Percentiles rank a stretch among this genome's conserved stretches.
phyloP scores from a whole-genome alignment of 1,140 invertebrate genomes.

The Microplitis demolitor region DNA sequence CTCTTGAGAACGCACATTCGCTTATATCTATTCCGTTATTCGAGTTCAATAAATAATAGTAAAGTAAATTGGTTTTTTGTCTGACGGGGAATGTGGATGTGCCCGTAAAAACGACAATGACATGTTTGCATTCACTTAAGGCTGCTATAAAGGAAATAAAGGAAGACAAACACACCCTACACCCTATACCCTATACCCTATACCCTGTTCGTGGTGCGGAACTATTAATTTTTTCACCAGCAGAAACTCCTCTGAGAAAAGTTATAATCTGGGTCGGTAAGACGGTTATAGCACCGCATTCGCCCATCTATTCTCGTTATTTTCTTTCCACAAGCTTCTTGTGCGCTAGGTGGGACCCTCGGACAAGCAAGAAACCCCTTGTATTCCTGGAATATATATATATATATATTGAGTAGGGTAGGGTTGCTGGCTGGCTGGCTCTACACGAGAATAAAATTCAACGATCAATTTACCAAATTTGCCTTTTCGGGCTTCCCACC shows the following conservation, averaged over 20 bases:
- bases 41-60: no score
- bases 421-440: neutral
- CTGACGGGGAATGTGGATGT: no score
- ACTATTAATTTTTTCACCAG: constrained; percentile 9
- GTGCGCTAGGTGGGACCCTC: constrained; percentile 16
- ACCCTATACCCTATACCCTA: neutral
- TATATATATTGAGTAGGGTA: neutral
- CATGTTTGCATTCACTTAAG: constrained; percentile 11
- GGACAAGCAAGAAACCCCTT: neutral
- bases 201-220: neutral
- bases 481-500: no score
- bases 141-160: neutral
- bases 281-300: neutral
- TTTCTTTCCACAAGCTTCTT: constrained; percentile 29
- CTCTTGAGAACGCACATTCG: no score
- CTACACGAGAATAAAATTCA: constrained; percentile 8
- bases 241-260: neutral
- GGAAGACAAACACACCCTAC: neutral
- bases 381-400: neutral
- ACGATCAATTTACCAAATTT: constrained; percentile 15
- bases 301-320: constrained; percentile 34
- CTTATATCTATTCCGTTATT: no score
- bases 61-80: no score
- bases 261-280: constrained; percentile 9
- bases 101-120: neutral